Conservation (phyloP, 2,797 vertebrate species). For the Threskiornis aethiopicus region DNA sequence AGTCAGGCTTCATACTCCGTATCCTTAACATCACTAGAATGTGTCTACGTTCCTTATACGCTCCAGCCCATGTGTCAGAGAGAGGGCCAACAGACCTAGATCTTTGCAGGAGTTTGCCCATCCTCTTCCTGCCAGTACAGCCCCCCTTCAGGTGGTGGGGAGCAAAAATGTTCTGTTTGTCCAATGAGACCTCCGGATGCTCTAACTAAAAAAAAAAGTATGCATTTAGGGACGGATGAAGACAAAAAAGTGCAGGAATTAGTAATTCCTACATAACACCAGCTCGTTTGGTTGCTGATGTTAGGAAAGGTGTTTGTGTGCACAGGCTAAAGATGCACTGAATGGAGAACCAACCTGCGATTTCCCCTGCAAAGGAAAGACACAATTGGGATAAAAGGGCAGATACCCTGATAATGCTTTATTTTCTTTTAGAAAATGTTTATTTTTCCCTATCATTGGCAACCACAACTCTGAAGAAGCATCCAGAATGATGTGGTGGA, state of each 20-base stretch:
- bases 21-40: neutral
- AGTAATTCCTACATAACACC: neutral
- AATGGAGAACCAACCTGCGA: neutral
- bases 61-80: accelerated
- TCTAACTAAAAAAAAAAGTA: neutral
- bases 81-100: neutral
- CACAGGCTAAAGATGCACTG: neutral
- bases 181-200: neutral
- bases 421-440: neutral
- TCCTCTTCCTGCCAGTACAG: neutral
- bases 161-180: neutral
- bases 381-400: neutral
- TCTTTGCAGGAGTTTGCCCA: neutral
- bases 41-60: neutral
- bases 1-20: neutral
- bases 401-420: neutral
- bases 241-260: neutral
- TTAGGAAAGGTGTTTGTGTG: neutral
- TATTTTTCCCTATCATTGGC: neutral
- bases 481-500: neutral
- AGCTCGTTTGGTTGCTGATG: neutral
- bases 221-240: neutral
- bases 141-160: neutral
- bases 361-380: neutral
- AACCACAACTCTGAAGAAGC: neutral